Percentiles rank a stretch among this genome's conserved stretches.
Evolutionary conservation across 1,140 invertebrate species (phyloP).

Genomic region (Saxidomus purpurata): DNA sequence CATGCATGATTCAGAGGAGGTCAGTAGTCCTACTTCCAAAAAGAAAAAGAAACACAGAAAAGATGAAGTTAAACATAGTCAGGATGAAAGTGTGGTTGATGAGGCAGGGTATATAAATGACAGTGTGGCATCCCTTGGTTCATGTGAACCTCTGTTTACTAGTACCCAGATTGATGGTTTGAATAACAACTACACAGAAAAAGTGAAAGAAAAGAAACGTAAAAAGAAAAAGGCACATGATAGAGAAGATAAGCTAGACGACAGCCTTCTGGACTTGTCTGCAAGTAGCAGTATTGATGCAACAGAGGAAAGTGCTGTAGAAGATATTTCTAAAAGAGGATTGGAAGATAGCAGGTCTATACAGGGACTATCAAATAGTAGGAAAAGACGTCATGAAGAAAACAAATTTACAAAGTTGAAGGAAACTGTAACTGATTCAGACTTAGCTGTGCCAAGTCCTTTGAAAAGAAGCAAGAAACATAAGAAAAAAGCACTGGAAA

Average conservation of each 20-base stretch:
- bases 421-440: background rate
- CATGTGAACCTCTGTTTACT: conserved; percentile 10
- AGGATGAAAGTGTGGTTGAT: background rate
- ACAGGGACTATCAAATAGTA: background rate
- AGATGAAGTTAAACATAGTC: background rate
- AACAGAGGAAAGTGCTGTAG: background rate
- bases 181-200: background rate
- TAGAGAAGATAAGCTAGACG: background rate
- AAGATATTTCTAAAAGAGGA: background rate
- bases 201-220: background rate
- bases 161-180: background rate
- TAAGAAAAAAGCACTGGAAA: background rate
- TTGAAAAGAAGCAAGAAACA: conserved; percentile 1
- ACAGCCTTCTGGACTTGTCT: background rate
- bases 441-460: background rate
- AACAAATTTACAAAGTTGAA: background rate
- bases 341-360: background rate
- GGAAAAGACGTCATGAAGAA: conserved; percentile 33
- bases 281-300: background rate
- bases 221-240: background rate
- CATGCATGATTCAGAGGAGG: no score
- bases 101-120: background rate
- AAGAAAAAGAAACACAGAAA: conserved; percentile 42
- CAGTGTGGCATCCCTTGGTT: background rate
- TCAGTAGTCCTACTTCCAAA: background rate